These are phyloP conservation scores for Paramuricea clavata DNA, from an alignment of 92 coral and sea anemone genomes.

Conservation along the genomic window DNA sequence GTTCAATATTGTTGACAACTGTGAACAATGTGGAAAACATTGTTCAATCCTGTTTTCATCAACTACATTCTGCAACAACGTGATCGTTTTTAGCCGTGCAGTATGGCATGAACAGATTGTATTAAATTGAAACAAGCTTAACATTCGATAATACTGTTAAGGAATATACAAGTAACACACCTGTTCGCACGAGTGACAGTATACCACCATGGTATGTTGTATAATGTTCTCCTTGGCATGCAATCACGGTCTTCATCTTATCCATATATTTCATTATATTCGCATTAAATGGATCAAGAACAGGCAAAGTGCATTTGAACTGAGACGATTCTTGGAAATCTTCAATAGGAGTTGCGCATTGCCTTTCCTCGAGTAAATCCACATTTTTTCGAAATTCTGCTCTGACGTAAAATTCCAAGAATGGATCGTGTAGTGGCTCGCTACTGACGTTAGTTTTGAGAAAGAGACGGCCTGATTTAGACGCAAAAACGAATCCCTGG, in stretches of 20 bases:
- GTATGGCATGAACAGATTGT: too few relatives aligned
- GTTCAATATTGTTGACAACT: too few relatives aligned
- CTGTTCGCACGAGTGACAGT: conserved; percentile 59
- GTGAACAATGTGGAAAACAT: too few relatives aligned
- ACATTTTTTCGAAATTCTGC: conserved; percentile 59
- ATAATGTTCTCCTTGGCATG: conserved; percentile 75
- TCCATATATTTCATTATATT: conserved; percentile 72
- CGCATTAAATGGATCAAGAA: conserved; percentile 84
- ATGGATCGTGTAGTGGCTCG: conserved; percentile 58
- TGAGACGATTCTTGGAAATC: conserved; percentile 21
- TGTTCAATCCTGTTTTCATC: too few relatives aligned
- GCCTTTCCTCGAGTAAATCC: conserved; percentile 56
- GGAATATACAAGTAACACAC: not conserved
- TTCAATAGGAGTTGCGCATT: conserved; percentile 75
- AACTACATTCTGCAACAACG: too few relatives aligned
- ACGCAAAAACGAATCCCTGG: conserved; percentile 75
- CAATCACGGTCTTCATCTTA: conserved; percentile 56
- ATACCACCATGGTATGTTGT: conserved; percentile 78
- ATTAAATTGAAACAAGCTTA: not conserved
- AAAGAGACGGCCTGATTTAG: conserved; percentile 59
- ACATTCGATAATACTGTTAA: conserved; percentile 15
- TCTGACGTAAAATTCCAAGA: conserved; percentile 68
- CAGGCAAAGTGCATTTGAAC: conserved; percentile 74
- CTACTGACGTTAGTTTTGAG: conserved; percentile 69
- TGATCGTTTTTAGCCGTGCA: too few relatives aligned